Evolutionary conservation across 2,888 invertebrate genomes (phyloP).

Genomic region (Pherbina coryleti): DNA sequence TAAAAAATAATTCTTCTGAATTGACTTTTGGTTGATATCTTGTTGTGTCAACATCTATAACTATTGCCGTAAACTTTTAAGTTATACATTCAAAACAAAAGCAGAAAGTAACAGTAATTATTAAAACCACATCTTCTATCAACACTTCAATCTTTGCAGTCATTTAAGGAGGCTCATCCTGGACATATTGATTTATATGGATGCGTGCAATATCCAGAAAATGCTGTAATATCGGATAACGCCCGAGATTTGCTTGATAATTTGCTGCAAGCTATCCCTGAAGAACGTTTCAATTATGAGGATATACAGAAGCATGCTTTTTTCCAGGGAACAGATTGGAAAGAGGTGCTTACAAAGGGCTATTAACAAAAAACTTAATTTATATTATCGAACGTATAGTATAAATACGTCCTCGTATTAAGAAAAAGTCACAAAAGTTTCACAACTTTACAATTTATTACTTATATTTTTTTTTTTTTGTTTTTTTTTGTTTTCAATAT

Average conservation of each 20-base stretch:
- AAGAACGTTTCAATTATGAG: slow-evolving; percentile 61
- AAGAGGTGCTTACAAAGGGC: slow-evolving; percentile 55
- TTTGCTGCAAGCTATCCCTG: slow-evolving; percentile 59
- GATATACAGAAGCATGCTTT: slow-evolving; percentile 63
- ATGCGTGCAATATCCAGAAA: slow-evolving; percentile 66
- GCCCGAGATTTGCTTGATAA: slow-evolving; percentile 64
- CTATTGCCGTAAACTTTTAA: too few relatives aligned
- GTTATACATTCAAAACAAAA: too few relatives aligned
- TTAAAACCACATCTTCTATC: background rate
- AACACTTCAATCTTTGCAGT: slow-evolving; percentile 50
- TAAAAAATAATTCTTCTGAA: too few relatives aligned
- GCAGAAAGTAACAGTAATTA: too few relatives aligned
- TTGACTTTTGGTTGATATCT: too few relatives aligned
- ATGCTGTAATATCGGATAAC: slow-evolving; percentile 59
- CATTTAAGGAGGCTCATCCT: slow-evolving; percentile 66
- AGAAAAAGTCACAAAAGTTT: too few relatives aligned
- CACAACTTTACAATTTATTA: too few relatives aligned
- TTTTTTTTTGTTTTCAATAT: background rate
- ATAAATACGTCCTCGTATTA: too few relatives aligned
- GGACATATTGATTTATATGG: slow-evolving; percentile 65
- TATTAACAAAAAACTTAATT: background rate
- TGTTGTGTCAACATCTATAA: too few relatives aligned
- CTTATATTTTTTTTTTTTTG: background rate
- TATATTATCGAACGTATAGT: background rate
- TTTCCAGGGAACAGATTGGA: slow-evolving; percentile 65